Conservation (phyloP, 1,140 invertebrate genomes). For the Zaprionus gabonicus region DNA sequence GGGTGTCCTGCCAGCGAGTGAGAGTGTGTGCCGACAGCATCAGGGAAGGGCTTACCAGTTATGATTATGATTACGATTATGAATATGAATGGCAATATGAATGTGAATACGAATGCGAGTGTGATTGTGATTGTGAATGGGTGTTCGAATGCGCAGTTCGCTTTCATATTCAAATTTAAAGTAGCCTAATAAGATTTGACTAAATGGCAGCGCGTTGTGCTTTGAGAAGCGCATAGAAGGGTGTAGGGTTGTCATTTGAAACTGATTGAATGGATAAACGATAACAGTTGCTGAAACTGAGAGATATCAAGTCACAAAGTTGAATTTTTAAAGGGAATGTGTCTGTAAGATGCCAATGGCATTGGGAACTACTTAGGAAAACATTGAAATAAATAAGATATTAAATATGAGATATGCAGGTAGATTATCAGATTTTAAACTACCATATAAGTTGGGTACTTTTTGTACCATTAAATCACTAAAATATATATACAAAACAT, state of each 20-base stretch:
- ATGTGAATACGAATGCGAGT: slow-evolving; percentile 29
- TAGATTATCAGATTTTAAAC: too few species aligned
- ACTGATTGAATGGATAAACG: not conserved
- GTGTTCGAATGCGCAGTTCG: slow-evolving; percentile 9
- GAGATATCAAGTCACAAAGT: not conserved
- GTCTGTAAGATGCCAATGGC: not conserved
- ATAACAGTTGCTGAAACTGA: not conserved
- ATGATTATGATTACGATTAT: slow-evolving; percentile 52
- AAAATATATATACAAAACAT: too few species aligned
- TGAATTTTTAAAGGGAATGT: not conserved
- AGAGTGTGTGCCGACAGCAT: slow-evolving; percentile 28
- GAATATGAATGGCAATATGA: slow-evolving; percentile 60
- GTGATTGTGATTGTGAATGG: slow-evolving; percentile 6
- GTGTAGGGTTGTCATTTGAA: not conserved
- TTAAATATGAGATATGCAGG: too few species aligned
- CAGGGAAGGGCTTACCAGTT: slow-evolving; percentile 62
- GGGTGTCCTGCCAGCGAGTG: slow-evolving; percentile 23
- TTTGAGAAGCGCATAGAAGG: slow-evolving; percentile 16
- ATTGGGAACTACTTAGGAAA: not conserved
- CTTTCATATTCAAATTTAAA: slow-evolving; percentile 65
- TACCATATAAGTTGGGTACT: too few species aligned
- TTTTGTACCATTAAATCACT: too few species aligned
- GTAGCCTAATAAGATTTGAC: slow-evolving; percentile 56
- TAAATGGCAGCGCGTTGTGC: slow-evolving; percentile 21
- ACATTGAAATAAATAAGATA: too few species aligned